A percentile compares a stretch with the other conserved stretches of the same genome.
Evolutionary conservation across 2,797 vertebrate genomes (phyloP).

Genomic region (Sphenodon punctatus): DNA sequence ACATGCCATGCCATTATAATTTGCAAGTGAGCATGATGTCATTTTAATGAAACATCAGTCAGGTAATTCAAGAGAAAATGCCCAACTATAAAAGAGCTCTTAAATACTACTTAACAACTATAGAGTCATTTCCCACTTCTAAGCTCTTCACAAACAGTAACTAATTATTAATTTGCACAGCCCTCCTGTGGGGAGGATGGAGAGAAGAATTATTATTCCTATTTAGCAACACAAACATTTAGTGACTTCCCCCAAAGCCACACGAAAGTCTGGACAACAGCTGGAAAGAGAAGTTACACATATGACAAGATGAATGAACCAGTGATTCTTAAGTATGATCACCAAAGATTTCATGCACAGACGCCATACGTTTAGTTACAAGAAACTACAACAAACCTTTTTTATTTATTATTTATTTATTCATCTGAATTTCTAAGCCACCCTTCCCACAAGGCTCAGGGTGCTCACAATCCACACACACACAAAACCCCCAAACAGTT

Average conservation of each 20-base stretch:
- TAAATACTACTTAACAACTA: constrained; percentile 63
- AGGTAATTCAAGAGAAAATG: constrained; percentile 51
- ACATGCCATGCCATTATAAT: constrained; percentile 35
- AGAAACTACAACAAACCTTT: too few species aligned
- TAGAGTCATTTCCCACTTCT: constrained; percentile 60
- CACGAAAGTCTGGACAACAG: too few species aligned
- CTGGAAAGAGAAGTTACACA: too few species aligned
- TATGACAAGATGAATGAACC: too few species aligned
- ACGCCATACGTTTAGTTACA: too few species aligned
- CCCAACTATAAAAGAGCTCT: constrained; percentile 44
- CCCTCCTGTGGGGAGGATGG: not conserved
- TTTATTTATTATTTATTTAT: too few species aligned
- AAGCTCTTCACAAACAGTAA: constrained; percentile 47
- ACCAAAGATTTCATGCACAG: too few species aligned
- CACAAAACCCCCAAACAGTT: too few species aligned
- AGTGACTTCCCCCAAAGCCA: not conserved
- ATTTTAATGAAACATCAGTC: constrained; percentile 61
- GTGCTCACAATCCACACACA: too few species aligned
- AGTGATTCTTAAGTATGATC: too few species aligned
- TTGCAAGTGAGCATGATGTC: constrained; percentile 54
- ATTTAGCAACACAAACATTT: not conserved
- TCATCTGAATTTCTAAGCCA: too few species aligned
- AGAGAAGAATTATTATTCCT: not conserved
- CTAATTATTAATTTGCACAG: constrained; percentile 54
- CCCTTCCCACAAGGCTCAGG: too few species aligned